Percentiles rank a stretch among this genome's conserved stretches.
phyloP scores from a whole-genome alignment of 2,888 invertebrate species.

The Drosophila neotestacea region DNA sequence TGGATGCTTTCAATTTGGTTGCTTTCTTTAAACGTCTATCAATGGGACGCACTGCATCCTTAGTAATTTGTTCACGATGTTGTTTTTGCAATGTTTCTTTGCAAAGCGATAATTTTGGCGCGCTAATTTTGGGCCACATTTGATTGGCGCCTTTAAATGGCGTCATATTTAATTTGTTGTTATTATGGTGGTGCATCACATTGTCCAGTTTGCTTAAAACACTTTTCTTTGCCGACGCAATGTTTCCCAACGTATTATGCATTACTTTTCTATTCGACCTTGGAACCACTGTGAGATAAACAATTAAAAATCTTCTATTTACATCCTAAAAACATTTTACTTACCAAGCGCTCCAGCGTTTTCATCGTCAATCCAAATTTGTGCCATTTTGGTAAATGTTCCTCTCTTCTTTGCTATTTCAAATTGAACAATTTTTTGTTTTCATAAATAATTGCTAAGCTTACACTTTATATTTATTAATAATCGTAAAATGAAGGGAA shows the following conservation, averaged over 20 bases:
- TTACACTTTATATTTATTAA: neutral
- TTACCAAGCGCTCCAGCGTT: slow-evolving; percentile 39
- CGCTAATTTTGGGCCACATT: slow-evolving; percentile 35
- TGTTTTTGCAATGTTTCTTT: slow-evolving; percentile 48
- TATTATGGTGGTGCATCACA: slow-evolving; percentile 18
- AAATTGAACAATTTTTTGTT: neutral
- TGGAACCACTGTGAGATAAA: slow-evolving; percentile 32
- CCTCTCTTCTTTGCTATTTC: neutral
- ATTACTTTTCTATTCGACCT: slow-evolving; percentile 28
- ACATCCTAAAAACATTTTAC: neutral
- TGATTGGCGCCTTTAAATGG: slow-evolving; percentile 14
- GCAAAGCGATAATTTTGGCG: slow-evolving; percentile 49
- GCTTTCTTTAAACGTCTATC: neutral
- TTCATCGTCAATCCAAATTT: slow-evolving; percentile 51
- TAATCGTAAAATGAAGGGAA: neutral
- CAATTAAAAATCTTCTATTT: neutral
- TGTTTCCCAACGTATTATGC: slow-evolving; percentile 10
- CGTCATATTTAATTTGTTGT: slow-evolving; percentile 13
- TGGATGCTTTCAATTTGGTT: neutral
- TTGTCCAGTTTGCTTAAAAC: slow-evolving; percentile 49
- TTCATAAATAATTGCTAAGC: neutral
- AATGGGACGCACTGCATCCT: neutral
- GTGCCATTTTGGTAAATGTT: slow-evolving; percentile 23
- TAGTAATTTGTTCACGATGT: slow-evolving; percentile 4
- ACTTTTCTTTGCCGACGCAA: slow-evolving; percentile 26